Conservation (phyloP, 2,888 invertebrate genomes). For the Micoletzkya japonica region DNA sequence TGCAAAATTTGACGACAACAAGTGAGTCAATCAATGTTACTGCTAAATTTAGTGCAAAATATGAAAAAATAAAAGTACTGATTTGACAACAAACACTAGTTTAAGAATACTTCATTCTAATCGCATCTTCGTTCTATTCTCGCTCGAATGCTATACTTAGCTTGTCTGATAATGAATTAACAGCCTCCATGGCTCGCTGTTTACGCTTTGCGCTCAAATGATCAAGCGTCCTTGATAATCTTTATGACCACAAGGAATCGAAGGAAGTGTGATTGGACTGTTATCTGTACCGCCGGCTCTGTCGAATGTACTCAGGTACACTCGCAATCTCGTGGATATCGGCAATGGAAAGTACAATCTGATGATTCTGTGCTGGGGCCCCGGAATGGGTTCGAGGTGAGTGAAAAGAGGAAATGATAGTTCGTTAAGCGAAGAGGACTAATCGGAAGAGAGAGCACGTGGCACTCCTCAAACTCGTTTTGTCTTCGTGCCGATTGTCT, state of each 20-base stretch:
- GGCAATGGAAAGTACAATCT: constrained; percentile 97
- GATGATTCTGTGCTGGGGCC: constrained; percentile 97
- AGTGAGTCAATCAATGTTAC: constrained; percentile 46
- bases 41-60: too few species aligned
- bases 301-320: constrained; percentile 75
- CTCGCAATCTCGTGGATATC: constrained; percentile 88
- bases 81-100: too few species aligned
- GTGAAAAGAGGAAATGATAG: too few species aligned
- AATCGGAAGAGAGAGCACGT: neutral
- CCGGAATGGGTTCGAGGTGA: constrained; percentile 74
- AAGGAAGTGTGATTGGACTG: neutral
- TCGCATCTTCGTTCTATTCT: too few species aligned
- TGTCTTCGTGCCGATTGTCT: too few species aligned
- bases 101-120: too few species aligned
- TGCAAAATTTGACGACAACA: constrained; percentile 87
- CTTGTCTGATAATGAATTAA: neutral
- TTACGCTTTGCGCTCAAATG: neutral
- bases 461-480: neutral
- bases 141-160: too few species aligned
- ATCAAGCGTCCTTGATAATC: neutral
- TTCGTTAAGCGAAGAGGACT: too few species aligned
- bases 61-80: too few species aligned
- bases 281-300: neutral
- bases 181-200: neutral
- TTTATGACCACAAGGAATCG: neutral